Conservation (phyloP, 2,797 vertebrate species). For the Bradypodion ventrale region DNA sequence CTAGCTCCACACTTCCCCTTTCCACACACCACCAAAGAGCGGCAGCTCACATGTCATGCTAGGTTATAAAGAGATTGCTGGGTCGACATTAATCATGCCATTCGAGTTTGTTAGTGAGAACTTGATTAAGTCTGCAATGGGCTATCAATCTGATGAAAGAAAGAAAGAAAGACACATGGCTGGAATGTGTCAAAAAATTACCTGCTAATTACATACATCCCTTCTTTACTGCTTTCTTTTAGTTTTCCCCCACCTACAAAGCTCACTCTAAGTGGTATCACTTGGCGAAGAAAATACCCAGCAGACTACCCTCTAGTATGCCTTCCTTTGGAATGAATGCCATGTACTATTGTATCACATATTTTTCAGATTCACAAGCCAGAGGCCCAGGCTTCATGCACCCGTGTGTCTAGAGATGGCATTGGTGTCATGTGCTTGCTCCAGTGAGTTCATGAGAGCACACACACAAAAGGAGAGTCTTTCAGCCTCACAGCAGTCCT, state of each 20-base stretch:
- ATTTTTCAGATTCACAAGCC: neutral
- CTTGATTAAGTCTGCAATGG: neutral
- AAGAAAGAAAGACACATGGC: rapidly evolving
- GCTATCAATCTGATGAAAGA: neutral
- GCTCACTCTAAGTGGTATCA: rapidly evolving
- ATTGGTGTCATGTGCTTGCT: neutral
- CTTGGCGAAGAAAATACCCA: neutral
- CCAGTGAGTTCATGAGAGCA: too few species aligned
- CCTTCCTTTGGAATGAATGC: neutral
- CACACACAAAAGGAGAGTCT: neutral
- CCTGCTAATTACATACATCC: neutral
- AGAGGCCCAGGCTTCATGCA: neutral
- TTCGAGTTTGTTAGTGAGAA: constrained; percentile 3
- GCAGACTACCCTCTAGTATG: neutral
- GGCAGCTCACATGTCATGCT: neutral
- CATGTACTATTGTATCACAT: neutral
- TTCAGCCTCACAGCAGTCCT: neutral
- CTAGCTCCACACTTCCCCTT: constrained; percentile 12
- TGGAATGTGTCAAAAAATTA: neutral
- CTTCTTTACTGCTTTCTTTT: neutral
- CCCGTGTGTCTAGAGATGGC: too few species aligned
- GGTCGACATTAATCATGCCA: constrained; percentile 2
- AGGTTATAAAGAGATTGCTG: constrained; percentile 24
- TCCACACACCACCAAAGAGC: neutral
- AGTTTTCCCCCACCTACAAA: neutral